Base-by-base conservation (phyloP, 2,113 vertebrate species). In the Aegotheles bennettii region DNA sequence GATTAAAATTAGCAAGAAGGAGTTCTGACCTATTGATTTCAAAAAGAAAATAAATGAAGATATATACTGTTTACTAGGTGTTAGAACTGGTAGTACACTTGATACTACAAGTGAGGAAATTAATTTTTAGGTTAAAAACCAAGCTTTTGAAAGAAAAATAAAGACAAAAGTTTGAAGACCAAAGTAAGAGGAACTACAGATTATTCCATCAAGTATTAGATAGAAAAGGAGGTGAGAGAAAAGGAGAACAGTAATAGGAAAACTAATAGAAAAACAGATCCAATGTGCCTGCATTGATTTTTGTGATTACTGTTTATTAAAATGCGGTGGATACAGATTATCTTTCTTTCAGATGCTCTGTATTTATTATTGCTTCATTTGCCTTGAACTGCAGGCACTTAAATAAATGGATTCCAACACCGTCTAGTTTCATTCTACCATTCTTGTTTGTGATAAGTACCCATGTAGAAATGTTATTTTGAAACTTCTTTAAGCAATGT, bases 361-460 rank as follows among this genome's bases (percentile, higher is more conserved):
- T 95, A 94, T 97, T 95, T 93, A 91, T 97, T 96, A 89, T 92
- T 97, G 90, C 65, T 94, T 88, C 28, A 91, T 93, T 95, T 97
- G 65, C 87, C 93, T 96, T 91, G 86, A 90, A 84, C 65, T 95
- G 77, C 94, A 96, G 77, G 89, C 40, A 93, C 89, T 96, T 97
- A 95, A 95, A 94, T 92, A 87, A 97, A 95, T 73, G 81, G 48
- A 96, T 92, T 96, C 71, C 64, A 94, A 81, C 70, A 38, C 18
- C 87, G 77, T 70, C 77, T 87, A 77, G 54, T 79, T 96, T 94
- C n/a, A 56, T 73, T 93, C 31, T 88, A 74, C 69, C 40, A 42
- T 84, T 61, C 29, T 87, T 79, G 51, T 36, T 84, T 78, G 19
- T 76, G 69, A 57, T 73, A 81, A 97, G 53, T 95, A 70, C 14